Base-by-base conservation (phyloP, 64 coral and sea anemone species). In the Pocillopora verrucosa region DNA sequence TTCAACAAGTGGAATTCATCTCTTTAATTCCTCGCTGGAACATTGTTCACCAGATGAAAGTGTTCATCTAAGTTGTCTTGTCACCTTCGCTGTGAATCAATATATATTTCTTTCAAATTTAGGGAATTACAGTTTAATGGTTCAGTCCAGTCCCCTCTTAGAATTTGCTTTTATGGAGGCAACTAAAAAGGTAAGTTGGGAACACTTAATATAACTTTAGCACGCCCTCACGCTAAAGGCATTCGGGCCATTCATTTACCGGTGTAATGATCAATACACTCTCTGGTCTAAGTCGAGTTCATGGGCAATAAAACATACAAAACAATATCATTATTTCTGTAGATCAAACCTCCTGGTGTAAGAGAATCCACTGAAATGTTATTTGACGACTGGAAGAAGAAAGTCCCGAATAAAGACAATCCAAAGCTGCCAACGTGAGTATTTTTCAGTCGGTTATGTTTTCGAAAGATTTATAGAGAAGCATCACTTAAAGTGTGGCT, bases 131-230 rank as follows among this genome's bases (percentile, higher is more conserved):
- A 92, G 75, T n/a, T 76, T 96, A 7, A 73, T 38, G 36, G 72
- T 74, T 37, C 67, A 69, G 16, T 89, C 90, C 11, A 96, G 94
- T 61, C 96, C 96, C 63, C 87, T 98, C 4, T 75, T 98, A 34
- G 90, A 98, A 76, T 92, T 82, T 20, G 87, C 87, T 13, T 90
- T 98, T 22, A 94, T 94, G 73, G 93, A 98, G 64, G 96, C 90
- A 73, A 88, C 92, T 20, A 91, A 94, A 78, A 86, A 92, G 80
- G 96, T 92, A 45, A 72, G 41, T 22, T 24, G 20, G 65, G 17
- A 19, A 22, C 17, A 17, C 2, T 3, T 16, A 64, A 64, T 17
- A 13, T 17, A 30, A 30, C 30, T 30, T 30, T 30, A 30, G 30
- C 30, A 30, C 30, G 30, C 30, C 30, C 30, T 30, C 30, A 30